phyloP scores from a whole-genome alignment of 92 coral and sea anemone species.

The Micromussa lordhowensis region DNA sequence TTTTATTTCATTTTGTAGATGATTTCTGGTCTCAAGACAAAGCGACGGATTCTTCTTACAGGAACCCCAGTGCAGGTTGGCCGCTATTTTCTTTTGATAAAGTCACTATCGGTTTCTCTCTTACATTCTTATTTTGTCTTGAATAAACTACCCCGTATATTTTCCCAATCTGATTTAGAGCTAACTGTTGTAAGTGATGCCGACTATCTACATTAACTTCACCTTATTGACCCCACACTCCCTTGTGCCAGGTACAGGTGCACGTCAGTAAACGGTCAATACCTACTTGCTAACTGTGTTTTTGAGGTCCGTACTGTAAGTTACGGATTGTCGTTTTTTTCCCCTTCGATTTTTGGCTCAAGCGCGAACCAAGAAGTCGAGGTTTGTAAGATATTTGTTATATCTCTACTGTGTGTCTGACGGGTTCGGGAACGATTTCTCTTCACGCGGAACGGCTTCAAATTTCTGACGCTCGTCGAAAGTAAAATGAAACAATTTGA shows the following conservation, averaged over 20 bases:
- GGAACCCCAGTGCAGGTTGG: constrained; percentile 99
- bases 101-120: background rate
- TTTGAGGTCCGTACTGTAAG: no score
- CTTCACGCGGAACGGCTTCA: no score
- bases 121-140: background rate
- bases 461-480: no score
- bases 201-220: background rate
- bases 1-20: constrained; percentile 52
- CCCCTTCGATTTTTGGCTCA: no score
- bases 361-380: no score
- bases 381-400: no score
- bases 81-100: background rate
- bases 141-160: background rate
- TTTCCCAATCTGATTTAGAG: background rate
- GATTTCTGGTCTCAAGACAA: constrained; percentile 85
- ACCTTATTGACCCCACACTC: background rate
- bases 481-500: no score
- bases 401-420: no score
- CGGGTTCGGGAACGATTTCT: no score
- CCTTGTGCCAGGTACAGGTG: background rate
- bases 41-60: constrained; percentile 83
- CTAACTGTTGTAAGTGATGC: background rate
- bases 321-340: no score
- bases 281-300: no score
- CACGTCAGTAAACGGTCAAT: background rate